A percentile compares a stretch with the other conserved stretches of the same genome.
Evolutionary conservation across 2,113 vertebrate genomes (phyloP).

Genomic region (Chaetura pelagica): DNA sequence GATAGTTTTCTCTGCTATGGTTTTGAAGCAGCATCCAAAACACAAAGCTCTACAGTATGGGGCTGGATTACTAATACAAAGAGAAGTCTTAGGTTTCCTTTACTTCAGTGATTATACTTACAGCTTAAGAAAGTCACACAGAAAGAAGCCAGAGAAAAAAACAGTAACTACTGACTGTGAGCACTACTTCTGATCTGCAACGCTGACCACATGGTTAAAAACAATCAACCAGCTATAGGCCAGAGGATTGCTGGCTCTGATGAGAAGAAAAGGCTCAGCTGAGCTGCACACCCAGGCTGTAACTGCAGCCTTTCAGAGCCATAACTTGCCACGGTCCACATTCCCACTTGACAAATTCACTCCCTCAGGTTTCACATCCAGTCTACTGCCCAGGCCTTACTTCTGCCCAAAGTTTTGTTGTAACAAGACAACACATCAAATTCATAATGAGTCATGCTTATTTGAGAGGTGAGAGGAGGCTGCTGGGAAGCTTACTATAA

Average conservation of each 20-base stretch:
- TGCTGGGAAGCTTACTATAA: neutral
- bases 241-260: neutral
- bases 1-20: neutral
- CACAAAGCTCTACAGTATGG: neutral
- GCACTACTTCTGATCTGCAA: neutral
- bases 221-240: neutral
- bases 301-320: neutral
- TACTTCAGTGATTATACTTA: neutral
- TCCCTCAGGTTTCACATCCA: neutral
- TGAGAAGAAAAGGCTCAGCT: neutral
- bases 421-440: neutral
- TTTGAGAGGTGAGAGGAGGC: neutral
- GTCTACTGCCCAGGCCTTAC: neutral
- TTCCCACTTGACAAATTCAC: no score
- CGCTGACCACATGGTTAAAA: neutral
- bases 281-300: neutral
- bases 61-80: neutral
- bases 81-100: neutral
- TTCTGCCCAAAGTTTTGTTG: neutral
- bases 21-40: neutral
- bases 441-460: neutral
- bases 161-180: neutral
- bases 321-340: rapidly evolving
- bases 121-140: neutral
- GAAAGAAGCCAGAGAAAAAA: neutral